Evolutionary conservation across 2,888 invertebrate genomes (phyloP), one percentile per base, ranked within the genome.

Genomic region (Callinectes sapidus): DNA sequence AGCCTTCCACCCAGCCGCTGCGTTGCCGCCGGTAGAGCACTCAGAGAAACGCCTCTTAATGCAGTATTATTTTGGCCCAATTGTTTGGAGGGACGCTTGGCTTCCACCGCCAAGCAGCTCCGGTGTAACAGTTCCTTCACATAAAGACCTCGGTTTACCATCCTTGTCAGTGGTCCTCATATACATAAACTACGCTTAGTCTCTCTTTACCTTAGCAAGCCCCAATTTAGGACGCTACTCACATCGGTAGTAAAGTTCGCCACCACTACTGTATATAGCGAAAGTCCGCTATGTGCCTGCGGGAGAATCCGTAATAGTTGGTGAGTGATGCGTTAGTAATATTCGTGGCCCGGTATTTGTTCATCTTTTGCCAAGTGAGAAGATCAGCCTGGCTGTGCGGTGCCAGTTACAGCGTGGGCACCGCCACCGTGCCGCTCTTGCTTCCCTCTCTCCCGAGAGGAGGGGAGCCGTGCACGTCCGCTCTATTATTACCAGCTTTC

Each of bases 401-500:
- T 87, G 87, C 87, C 87, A 87, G 87, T 87, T 87, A 87, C 87
- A n/a, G 54, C n/a, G 48, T 14, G 48, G 87, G n/a, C 87, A 87
- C 87, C 87, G 89, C 35, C 54, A 23, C 14, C 32, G 23, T 48
- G 35, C 48, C 18, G 18, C 42, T 13, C 86, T 23, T 32, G n/a
- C 39, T 48, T 23, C 61, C 71, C 71, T 10, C n/a, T 28, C 35
- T 35, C n/a, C n/a, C 81, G 32, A 35, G 32, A 89, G 81, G 81
- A 81, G 54, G 81, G 48, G 48, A 35, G 90, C 28, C n/a, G 18
- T 81, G 90, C 81, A 81, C 35, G 90, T 86, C 86, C n/a, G 61
- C 90, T 91, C 90, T 91, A 32, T 91, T 81, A 91, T 91, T 91
- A 87, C 90, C 55, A 42, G 77, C 90, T 81, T 54, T 81, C 86